Evolutionary conservation across 2,888 invertebrate species (phyloP), one percentile per base, ranked within the genome.

Genomic region (Lasioglossum lativentre): DNA sequence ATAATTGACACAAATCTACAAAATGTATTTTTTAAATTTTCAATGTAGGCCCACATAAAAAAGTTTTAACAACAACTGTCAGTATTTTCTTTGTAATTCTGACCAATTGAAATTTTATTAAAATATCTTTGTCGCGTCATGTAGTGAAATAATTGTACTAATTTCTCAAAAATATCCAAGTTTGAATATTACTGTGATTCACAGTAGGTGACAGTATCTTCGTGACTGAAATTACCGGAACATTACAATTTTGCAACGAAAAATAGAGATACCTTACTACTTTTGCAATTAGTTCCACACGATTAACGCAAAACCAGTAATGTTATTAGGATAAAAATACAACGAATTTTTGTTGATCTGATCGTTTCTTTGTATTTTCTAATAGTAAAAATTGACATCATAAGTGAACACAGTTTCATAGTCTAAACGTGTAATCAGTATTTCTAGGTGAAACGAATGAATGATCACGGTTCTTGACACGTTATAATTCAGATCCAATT

Each of bases 381-480:
- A 45, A 59, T 27, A 14, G 10, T 14, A 27, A 27, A 59, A 59
- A 27, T 59, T 10, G 14, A 59, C n/a, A 27, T 27, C 59, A 16
- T 5, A 59, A 12, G 27, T 14, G 19, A 19, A 4, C 5, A 59
- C 12, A 12, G n/a, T 59, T 59, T 14, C 59, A 14, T 27, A 14
- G 38, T 27, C 12, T 8, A 38, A 34, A 19, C 38, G 16, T 66
- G 19, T 1, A 45, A 66, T n/a, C 16, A 45, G 30, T n/a, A 73
- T 78, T 78, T 73, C 78, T n/a, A 34, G 78, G 59, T 27, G 27
- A 59, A 59, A 59, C 59, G 59, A 59, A 59, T 59, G 59, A 59
- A 27, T 59, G 59, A 59, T 59, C 59, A 59, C 27, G 59, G 27
- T 27, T 47, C 47, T 47, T 23, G 59, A 14, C 59, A 59, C 59